Evolutionary conservation across 1,140 invertebrate genomes (phyloP).

Genomic region (Helicoverpa zea): DNA sequence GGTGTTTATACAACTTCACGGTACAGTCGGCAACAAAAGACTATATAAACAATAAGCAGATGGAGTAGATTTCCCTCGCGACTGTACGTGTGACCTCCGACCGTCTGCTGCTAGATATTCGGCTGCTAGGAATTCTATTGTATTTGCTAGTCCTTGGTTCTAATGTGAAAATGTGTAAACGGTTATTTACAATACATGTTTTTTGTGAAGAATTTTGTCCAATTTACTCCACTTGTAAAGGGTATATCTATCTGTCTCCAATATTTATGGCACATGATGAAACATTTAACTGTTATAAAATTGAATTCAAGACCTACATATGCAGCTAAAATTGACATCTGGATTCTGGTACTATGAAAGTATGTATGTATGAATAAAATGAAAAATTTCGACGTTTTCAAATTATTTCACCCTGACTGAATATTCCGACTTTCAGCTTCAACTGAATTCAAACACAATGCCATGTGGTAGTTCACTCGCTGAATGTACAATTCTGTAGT

Average conservation of each 20-base stretch:
- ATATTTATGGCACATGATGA: too few species aligned
- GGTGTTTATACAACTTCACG: neutral
- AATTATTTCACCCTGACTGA: neutral
- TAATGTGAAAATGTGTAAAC: neutral
- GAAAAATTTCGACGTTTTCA: neutral
- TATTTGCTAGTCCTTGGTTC: neutral
- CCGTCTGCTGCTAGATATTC: constrained; percentile 22
- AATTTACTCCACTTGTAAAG: neutral
- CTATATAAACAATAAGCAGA: constrained; percentile 61
- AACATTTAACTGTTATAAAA: too few species aligned
- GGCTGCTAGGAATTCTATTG: constrained; percentile 15
- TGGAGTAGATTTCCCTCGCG: constrained; percentile 61
- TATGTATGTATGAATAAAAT: neutral
- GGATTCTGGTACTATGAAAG: neutral
- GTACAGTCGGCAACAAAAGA: constrained; percentile 28
- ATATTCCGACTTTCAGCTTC: constrained; percentile 22
- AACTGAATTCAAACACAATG: constrained; percentile 20
- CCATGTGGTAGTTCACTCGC: neutral
- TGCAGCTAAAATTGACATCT: neutral
- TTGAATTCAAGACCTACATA: neutral
- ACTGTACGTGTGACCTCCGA: constrained; percentile 51
- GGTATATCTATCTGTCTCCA: too few species aligned
- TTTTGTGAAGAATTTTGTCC: neutral
- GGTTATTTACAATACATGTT: neutral
- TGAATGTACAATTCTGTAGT: constrained; percentile 21